Base-by-base conservation (phyloP, 1,140 invertebrate species). In the Drosophila erecta region DNA sequence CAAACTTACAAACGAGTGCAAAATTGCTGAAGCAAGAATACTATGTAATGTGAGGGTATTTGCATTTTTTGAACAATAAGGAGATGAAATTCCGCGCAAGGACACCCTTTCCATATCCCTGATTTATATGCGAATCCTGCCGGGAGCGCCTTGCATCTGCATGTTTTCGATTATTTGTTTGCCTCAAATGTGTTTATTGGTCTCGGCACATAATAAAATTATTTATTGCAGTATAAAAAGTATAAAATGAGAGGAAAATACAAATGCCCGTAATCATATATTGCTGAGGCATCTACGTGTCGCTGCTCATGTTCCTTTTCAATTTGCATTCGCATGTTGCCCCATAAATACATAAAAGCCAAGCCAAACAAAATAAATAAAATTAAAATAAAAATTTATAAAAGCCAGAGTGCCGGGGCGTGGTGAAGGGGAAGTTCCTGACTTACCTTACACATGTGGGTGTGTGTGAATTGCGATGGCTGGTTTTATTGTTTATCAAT, bases 401-500 rank as follows among this genome's bases (percentile, higher is more conserved):
- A 85, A 81, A 80, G 64, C 74, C 55, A 22, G 11, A 11, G 47
- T 27, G 22, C 44, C 51, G 3, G 27, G 8, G 14, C 27, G 50
- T 55, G 38, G 22, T 14, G 0, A 8, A 3, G 6, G 24, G 66
- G 33, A 10, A n/a, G 24, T n/a, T 10, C 20, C 10, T 15, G 47
- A 54, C 54, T 69, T 69, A 14, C 24, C 27, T 30, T n/a, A 17
- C 46, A 57, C 59, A 47, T 49, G 40, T 33, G 22, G 8, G 30
- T 44, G 44, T 38, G 49, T 55, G 20, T 59, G 75, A 40, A 15
- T 50, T 60, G 51, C 59, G 27, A 43, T 79, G 75, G 69, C 51
- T 76, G 80, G 67, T 87, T 87, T 87, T 87, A 87, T 87, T 87
- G 83, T 87, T 87, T 87, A 83, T 87, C 83, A 74, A 87, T 83